Conservation (phyloP, 2,113 vertebrate species). For the Phalacrocorax carbo region DNA sequence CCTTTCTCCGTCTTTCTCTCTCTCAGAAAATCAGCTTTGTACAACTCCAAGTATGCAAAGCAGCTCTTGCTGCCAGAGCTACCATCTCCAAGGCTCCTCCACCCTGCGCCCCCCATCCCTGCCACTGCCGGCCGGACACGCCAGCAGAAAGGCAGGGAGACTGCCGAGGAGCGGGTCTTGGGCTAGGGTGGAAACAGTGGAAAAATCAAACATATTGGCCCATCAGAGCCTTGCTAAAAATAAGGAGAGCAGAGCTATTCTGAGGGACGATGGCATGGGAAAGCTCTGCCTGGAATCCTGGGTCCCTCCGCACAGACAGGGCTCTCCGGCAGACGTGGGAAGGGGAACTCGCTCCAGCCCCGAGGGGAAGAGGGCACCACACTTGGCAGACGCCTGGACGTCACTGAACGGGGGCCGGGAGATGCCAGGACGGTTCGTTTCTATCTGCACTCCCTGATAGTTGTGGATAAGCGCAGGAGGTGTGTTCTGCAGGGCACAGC, state of each 20-base stretch:
- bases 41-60: conserved; percentile 80
- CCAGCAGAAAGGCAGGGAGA: conserved; percentile 45
- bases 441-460: rapidly evolving
- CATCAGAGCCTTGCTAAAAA: conserved; percentile 93
- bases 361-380: conserved; percentile 13
- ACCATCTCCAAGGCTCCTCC: conserved; percentile 67
- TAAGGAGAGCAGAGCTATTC: conserved; percentile 87
- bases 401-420: neutral
- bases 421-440: neutral
- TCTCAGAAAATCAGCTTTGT: conserved; percentile 74
- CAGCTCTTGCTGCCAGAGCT: conserved; percentile 68
- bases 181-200: conserved; percentile 87
- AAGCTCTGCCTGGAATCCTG: conserved; percentile 84
- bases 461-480: rapidly evolving
- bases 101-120: neutral
- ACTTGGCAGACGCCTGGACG: neutral
- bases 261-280: conserved; percentile 95
- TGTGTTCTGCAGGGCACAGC: rapidly evolving
- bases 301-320: conserved; percentile 72
- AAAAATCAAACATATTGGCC: conserved; percentile 96
- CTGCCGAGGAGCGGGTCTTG: conserved; percentile 78
- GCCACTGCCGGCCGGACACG: neutral
- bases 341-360: conserved; percentile 35
- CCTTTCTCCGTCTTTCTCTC: conserved; percentile 76
- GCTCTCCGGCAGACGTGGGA: conserved; percentile 77